A percentile compares a stretch with the other conserved stretches of the same genome.
These are phyloP conservation scores for Eretmocerus hayati DNA, from an alignment of 2,888 invertebrate species.

Conservation along the genomic window DNA sequence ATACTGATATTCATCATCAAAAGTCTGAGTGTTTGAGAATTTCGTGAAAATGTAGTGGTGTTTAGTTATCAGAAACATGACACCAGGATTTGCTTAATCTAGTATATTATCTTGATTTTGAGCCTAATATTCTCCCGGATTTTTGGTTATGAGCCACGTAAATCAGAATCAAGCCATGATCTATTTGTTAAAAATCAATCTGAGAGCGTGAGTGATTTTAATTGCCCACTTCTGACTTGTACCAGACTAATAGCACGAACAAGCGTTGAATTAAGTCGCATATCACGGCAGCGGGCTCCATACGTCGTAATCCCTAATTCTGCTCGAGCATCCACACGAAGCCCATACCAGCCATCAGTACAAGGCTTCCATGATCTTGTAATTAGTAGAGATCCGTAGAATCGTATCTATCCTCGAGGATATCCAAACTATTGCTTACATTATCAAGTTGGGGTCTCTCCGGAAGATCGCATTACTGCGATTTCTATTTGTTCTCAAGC, in stretches of 20 bases:
- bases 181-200: not conserved
- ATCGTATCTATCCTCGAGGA: no score
- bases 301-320: conserved; percentile 14
- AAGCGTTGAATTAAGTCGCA: conserved; percentile 17
- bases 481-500: no score
- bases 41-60: no score
- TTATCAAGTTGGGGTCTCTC: no score
- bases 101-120: no score
- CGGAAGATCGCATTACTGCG: no score
- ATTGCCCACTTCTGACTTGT: not conserved
- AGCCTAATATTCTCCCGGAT: no score
- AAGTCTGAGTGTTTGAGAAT: no score
- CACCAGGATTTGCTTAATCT: no score
- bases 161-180: not conserved
- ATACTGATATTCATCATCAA: no score
- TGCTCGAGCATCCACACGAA: not conserved
- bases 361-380: conserved; percentile 10
- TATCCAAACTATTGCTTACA: no score
- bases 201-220: not conserved
- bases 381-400: conserved; percentile 13
- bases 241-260: not conserved
- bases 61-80: no score
- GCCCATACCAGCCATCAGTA: not conserved
- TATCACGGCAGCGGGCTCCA: conserved; percentile 16
- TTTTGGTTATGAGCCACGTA: not conserved